Base-by-base conservation (phyloP, 2,797 vertebrate genomes). In the Chelmon rostratus region DNA sequence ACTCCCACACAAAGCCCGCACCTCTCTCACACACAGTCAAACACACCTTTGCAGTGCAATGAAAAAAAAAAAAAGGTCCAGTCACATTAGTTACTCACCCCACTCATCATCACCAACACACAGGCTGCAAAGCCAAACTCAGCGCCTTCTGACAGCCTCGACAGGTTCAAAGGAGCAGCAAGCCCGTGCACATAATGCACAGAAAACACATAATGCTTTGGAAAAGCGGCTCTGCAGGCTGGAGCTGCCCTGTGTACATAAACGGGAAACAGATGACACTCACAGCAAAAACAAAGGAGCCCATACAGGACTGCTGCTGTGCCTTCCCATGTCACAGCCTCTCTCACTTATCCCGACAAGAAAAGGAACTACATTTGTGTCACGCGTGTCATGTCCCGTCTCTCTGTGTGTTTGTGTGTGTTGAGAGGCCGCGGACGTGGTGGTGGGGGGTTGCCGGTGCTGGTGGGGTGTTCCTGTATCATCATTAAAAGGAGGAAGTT, bases 401-500 rank as follows among this genome's bases (percentile, higher is more conserved):
- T 56, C n/a, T 31, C 38, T 78, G 58, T 52, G 53, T 40, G 31
- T 42, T 59, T 38, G 8, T 8, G 40, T 38, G 23, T 49, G 15
- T 54, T 7, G 12, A 61, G 12, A 37, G 44, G 31, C 42, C 21
- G 6, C 13, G 40, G 42, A 33, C 16, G 28, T 23, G 46, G 31
- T 9, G 70, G 37, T 10, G 10, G 9, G 21, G 25, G 28, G 31
- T 18, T 6, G 10, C 37, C 42, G 59, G 49, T 4, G 35, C 7
- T 33, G 40, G 8, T 25, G 44, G 61, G 63, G 71, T 31, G 80
- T 77, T 65, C 76, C 73, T 72, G 79, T 79, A 83, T 82, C 87
- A 92, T 95, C 93, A 86, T 90, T 94, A 94, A 88, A 91, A 87
- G 79, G 91, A 96, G 95, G 96, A 96, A 95, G 94, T 89, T 21